phyloP scores from a whole-genome alignment of 2,797 vertebrate species.

The Peromyscus melanophrys region DNA sequence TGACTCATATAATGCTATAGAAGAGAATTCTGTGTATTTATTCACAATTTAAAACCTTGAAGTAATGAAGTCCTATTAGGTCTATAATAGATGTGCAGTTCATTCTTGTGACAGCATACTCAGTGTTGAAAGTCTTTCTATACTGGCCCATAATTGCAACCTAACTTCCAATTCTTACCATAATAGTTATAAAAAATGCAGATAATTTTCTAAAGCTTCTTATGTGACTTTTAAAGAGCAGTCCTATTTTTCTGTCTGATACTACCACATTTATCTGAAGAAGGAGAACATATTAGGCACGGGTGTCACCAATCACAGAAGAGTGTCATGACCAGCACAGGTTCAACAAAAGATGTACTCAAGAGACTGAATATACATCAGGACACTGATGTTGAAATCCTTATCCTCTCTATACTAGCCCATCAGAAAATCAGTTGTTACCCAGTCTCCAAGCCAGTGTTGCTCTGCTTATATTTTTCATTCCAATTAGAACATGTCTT shows the following conservation, averaged over 20 bases:
- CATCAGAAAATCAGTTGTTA: neutral
- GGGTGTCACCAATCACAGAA: neutral
- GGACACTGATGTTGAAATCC: no score
- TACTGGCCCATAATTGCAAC: no score
- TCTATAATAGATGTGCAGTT: accelerated
- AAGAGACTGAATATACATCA: neutral
- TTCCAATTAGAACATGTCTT: neutral
- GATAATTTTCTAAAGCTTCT: neutral
- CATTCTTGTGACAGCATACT: neutral
- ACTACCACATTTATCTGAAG: neutral
- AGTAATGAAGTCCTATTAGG: neutral
- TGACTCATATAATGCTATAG: neutral
- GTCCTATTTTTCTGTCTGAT: neutral
- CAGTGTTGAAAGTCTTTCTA: neutral
- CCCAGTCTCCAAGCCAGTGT: neutral
- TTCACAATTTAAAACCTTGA: neutral
- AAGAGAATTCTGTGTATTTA: neutral
- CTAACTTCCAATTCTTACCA: neutral
- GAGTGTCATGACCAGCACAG: neutral
- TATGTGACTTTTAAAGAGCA: neutral
- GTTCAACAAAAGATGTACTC: neutral
- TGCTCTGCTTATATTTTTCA: neutral
- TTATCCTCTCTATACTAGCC: neutral
- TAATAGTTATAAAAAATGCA: neutral
- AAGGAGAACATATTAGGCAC: accelerated